Conservation (phyloP, 2,888 invertebrate species). For the Tetranychus truncatus region DNA sequence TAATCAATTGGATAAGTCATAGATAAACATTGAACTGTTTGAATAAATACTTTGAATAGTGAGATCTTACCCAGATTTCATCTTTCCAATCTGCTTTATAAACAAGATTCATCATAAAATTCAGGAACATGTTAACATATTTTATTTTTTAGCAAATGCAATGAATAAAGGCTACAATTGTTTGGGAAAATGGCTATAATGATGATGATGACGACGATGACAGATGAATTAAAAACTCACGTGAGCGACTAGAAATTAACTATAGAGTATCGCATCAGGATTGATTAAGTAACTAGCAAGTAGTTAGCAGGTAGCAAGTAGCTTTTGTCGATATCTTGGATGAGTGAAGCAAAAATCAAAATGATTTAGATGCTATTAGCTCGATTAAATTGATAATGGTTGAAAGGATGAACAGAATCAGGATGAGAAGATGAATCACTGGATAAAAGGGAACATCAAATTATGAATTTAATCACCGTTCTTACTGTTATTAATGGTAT, state of each 20-base stretch:
- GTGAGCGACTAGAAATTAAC: neutral
- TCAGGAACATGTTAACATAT: neutral
- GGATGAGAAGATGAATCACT: neutral
- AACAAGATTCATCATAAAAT: neutral
- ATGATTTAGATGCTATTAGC: neutral
- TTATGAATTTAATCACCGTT: neutral
- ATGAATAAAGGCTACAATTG: neutral
- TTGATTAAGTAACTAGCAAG: neutral
- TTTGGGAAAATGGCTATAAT: neutral
- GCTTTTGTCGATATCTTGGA: neutral
- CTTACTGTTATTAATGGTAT: neutral
- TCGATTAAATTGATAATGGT: neutral
- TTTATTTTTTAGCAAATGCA: neutral
- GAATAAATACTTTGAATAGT: too few species aligned
- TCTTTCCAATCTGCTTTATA: neutral
- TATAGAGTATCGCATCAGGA: neutral
- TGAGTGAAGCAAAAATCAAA: neutral
- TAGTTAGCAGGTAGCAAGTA: neutral
- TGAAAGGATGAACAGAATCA: neutral
- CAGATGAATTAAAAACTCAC: neutral
- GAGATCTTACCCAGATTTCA: too few species aligned
- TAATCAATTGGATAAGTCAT: too few species aligned
- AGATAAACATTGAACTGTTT: too few species aligned
- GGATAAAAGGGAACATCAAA: neutral
- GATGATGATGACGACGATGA: neutral